phyloP scores from a whole-genome alignment of 2,797 vertebrate species.

The Benthosema pterotum region DNA sequence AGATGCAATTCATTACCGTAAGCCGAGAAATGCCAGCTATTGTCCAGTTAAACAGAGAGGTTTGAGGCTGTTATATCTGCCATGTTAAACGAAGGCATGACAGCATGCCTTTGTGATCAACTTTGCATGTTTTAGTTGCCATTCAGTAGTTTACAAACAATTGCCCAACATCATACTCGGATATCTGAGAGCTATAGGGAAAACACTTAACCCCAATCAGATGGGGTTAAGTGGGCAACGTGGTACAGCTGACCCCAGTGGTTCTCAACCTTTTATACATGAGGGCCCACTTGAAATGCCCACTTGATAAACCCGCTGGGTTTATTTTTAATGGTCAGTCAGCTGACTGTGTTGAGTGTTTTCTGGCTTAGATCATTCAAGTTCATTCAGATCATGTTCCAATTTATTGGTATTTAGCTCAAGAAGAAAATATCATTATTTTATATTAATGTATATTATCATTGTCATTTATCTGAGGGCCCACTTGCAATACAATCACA shows the following conservation, averaged over 20 bases:
- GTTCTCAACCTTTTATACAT: no score
- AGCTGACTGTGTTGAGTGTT: no score
- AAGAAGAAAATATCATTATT: not conserved
- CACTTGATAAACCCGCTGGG: no score
- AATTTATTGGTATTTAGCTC: no score
- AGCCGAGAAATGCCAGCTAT: conserved; percentile 13
- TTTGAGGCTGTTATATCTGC: not conserved
- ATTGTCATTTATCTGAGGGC: no score
- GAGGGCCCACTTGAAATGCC: no score
- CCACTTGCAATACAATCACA: no score
- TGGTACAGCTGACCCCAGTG: no score
- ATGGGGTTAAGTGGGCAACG: not conserved
- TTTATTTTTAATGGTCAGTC: no score
- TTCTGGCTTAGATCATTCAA: no score
- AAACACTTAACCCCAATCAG: not conserved
- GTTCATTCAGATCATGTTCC: no score
- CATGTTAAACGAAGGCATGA: not conserved
- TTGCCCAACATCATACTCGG: not conserved
- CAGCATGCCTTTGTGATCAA: not conserved
- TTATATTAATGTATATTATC: not conserved
- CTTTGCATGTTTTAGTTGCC: not conserved
- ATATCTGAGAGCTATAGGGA: not conserved
- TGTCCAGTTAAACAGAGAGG: conserved; percentile 31
- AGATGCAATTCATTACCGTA: conserved; percentile 17
- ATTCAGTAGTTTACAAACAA: not conserved